Base-by-base conservation (phyloP, 2,113 vertebrate species). In the Xiphophorus hellerii region DNA sequence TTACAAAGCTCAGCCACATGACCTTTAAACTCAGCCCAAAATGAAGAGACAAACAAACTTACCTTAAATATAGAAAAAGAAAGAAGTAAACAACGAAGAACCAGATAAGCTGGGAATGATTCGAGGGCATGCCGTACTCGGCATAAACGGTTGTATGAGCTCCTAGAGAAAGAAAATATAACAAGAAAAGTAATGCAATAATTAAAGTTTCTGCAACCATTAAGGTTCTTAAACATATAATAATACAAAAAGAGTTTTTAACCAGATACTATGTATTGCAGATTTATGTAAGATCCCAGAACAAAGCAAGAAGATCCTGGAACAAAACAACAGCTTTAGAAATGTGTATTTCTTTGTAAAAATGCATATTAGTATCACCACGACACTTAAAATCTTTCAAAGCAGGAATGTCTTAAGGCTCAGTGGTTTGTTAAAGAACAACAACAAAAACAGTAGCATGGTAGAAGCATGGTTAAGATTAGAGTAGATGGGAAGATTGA, bases 21-120 rank as follows among this genome's bases (percentile, higher is more conserved):
- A n/a, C 4, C 7, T 33, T 60, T 27, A 60, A 51, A 66, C 28
- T 6, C 48, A 29, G 8, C 15, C 28, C 30, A 66, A 64, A 70
- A 2, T 14, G 5, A 3, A 29, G 44, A 10, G 62, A 62, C 10
- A 66, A 76, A 54, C 4, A 58, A 76, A 8, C 92, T 90, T 66
- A 99, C 98, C 98, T 97, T 96, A 99, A 97, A 96, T 99, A 99
- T 87, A 99, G 96, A 90, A 99, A 99, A 80, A 99, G 97, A 93
- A 98, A 98, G 87, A 97, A 99, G 90, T 99, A 99, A 90, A 98
- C 93, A 81, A 97, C 97, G 95, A 99, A 99, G 94, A 99, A 99
- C 98, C 98, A 99, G 91, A 97, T 98, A 68, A 99, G 97, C 82
- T 99, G 98, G 81, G 98, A 96, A 86, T 99, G 98, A 92, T 95